Base-by-base conservation (phyloP, 2,797 vertebrate genomes). In the Pangasius djambal region DNA sequence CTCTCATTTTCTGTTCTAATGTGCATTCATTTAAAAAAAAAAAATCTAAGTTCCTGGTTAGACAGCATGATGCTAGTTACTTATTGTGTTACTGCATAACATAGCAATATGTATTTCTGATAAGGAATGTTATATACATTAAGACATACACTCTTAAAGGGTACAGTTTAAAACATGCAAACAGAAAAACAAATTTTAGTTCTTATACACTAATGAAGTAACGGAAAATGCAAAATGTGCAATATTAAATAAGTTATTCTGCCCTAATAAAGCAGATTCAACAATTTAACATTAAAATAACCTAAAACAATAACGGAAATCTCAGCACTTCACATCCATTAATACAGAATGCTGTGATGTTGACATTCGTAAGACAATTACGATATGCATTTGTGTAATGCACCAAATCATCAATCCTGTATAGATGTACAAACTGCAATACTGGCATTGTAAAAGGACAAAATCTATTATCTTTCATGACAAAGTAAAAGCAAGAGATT, bases 291-390 rank as follows among this genome's bases (percentile, higher is more conserved):
- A 85, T 77, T 16, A 83, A 88, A 83, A 88, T 85, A 48, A 10
- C 40, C 13, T 75, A 50, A 13, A 89, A 65, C 13, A 4, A 9
- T 44, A 40, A 83, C 6, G 3, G 18, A 44, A 37, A 89, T 57
- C 87, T 89, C 75, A 88, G 89, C 83, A 90, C 79, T 78, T 86
- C 16, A 86, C 6, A 83, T 93, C 91, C 91, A 91, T 93, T 94
- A 81, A 90, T 88, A 86, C 31, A 74, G 75, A 91, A 85, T 87
- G 67, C n/a, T 87, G 59, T 89, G 74, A 31, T 85, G 85, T 88
- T 34, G 55, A 50, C 79, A 44, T 81, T 81, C 31, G 37, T 34
- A 22, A 57, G 9, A 57, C 2, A 20, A 6, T 83, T 44, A 63
- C 7, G 3, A 31, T 31, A 59, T 61, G 37, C 40, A 63, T 48